phyloP scores from a whole-genome alignment of 2,888 invertebrate species.

The Ptychoptera albimana region DNA sequence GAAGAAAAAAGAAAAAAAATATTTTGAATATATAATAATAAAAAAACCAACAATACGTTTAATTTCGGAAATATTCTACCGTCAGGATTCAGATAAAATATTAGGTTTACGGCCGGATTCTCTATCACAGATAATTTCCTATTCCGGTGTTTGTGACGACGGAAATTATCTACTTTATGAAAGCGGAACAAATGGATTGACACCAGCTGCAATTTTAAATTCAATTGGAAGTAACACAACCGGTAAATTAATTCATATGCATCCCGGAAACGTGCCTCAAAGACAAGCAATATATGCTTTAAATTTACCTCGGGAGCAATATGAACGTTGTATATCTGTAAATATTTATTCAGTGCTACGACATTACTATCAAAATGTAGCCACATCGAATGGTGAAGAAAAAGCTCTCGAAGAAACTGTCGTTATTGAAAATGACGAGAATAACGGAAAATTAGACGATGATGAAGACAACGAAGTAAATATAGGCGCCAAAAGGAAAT shows the following conservation, averaged over 20 bases:
- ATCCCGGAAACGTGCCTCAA: conserved; percentile 67
- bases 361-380: conserved; percentile 46
- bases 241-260: conserved; percentile 56
- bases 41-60: conserved; percentile 64
- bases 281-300: conserved; percentile 63
- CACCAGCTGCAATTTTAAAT: conserved; percentile 69
- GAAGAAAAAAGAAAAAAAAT: conserved; percentile 89
- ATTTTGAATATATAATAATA: conserved; percentile 67
- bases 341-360: conserved; percentile 61
- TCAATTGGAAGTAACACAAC: conserved; percentile 48
- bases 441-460: conserved; percentile 10
- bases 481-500: background rate
- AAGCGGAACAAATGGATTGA: conserved; percentile 70
- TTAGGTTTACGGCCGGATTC: conserved; percentile 72
- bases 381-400: conserved; percentile 15
- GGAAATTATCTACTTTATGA: conserved; percentile 74
- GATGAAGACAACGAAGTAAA: conserved; percentile 7
- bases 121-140: conserved; percentile 71
- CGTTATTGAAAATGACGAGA: conserved; percentile 9
- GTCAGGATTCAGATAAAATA: conserved; percentile 58
- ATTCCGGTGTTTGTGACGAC: conserved; percentile 62
- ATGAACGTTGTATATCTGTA: conserved; percentile 52
- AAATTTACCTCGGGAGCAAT: conserved; percentile 58
- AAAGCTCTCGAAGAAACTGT: conserved; percentile 8
- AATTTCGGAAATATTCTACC: conserved; percentile 72